phyloP scores from a whole-genome alignment of 2,113 vertebrate genomes.

The Chunga burmeisteri region DNA sequence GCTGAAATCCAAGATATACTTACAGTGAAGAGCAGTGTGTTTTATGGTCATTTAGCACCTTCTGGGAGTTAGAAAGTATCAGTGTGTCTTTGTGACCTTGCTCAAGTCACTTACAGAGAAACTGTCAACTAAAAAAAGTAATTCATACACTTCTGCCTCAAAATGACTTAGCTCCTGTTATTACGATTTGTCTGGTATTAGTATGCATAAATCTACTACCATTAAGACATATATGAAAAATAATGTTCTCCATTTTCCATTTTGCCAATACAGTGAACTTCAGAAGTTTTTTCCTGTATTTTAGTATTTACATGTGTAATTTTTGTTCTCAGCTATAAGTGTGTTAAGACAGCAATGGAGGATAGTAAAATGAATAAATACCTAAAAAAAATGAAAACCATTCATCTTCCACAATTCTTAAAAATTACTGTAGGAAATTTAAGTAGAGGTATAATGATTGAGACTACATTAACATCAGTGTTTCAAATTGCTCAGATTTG shows the following conservation, averaged over 20 bases:
- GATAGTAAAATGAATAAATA: conserved; percentile 13
- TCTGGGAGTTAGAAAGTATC: not conserved
- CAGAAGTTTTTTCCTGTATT: not conserved
- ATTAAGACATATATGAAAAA: conserved; percentile 31
- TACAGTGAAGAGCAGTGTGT: not conserved
- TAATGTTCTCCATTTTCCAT: not conserved
- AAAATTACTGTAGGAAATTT: not conserved
- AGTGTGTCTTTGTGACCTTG: not conserved
- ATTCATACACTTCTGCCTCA: conserved; percentile 22
- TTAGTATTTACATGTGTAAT: not conserved
- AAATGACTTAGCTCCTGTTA: conserved; percentile 45
- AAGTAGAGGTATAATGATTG: not conserved
- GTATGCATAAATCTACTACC: conserved; percentile 32
- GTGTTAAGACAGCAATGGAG: not conserved
- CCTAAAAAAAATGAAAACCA: not conserved
- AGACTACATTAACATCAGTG: not conserved
- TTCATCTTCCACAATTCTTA: not conserved
- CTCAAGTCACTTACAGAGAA: not conserved
- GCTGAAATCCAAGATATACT: not conserved
- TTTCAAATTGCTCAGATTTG: conserved; percentile 11
- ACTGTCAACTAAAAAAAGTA: conserved; percentile 15
- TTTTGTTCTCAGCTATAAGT: not conserved
- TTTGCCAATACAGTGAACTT: not conserved
- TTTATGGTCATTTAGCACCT: not conserved
- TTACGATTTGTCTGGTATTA: not conserved